These are phyloP conservation scores for Parochlus steinenii DNA, from an alignment of 2,888 invertebrate species.

Conservation along the genomic window DNA sequence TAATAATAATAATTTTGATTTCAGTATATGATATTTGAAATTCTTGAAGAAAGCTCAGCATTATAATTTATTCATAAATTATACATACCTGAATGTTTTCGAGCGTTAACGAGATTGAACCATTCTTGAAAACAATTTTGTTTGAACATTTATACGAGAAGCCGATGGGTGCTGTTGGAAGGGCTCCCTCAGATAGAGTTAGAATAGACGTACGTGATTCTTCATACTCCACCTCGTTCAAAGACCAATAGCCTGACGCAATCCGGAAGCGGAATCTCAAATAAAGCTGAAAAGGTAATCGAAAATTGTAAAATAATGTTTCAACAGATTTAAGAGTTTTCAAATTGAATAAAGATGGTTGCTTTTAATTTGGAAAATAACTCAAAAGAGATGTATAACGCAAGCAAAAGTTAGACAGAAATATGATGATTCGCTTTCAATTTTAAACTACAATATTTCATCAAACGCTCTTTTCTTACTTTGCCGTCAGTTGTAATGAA, in stretches of 20 bases:
- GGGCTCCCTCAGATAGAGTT: conserved; percentile 18
- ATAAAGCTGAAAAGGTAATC: conserved; percentile 28
- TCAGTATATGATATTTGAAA: background rate
- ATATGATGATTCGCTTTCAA: background rate
- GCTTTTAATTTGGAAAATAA: background rate
- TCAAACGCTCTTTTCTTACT: too few relatives aligned
- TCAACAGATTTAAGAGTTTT: background rate
- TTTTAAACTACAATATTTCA: background rate
- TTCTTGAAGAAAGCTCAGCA: too few relatives aligned
- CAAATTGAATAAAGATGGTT: background rate
- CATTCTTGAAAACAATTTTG: conserved; percentile 33
- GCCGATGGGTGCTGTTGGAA: conserved; percentile 35
- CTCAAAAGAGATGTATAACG: background rate
- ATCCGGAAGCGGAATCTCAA: conserved; percentile 40
- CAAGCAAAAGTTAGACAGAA: background rate
- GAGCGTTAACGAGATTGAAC: conserved; percentile 32
- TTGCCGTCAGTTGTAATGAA: conserved; percentile 1
- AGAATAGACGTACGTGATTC: conserved; percentile 24
- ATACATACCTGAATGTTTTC: conserved; percentile 34
- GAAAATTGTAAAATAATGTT: background rate
- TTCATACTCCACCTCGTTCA: conserved; percentile 38
- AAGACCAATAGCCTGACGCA: conserved; percentile 35
- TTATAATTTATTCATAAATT: too few relatives aligned
- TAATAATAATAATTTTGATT: background rate
- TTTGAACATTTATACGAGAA: conserved; percentile 38